Conservation (phyloP, 2,888 invertebrate genomes). For the Halictus ligatus region DNA sequence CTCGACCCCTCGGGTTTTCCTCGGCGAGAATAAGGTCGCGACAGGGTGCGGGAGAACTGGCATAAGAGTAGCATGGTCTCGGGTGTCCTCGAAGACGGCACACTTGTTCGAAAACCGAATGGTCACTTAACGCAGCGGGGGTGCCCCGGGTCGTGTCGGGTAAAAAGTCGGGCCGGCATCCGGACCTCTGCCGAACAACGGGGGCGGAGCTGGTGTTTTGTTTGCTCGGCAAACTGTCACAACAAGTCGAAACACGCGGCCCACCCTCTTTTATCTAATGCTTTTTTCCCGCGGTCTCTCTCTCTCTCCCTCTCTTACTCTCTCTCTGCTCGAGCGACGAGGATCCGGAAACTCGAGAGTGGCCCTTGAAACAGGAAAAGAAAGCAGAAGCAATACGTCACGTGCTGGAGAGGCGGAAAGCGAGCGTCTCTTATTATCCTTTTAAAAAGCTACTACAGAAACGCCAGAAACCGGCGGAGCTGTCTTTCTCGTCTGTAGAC, state of each 20-base stretch:
- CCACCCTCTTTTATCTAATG: conserved; percentile 55
- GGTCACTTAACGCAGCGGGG: conserved; percentile 72
- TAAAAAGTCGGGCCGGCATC: conserved; percentile 65
- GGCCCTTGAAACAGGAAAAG: conserved; percentile 19
- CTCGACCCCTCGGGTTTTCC: background rate
- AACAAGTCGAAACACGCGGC: conserved; percentile 76
- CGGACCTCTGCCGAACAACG: conserved; percentile 42
- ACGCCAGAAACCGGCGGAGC: background rate
- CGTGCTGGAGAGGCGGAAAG: conserved; percentile 7
- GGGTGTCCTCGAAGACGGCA: conserved; percentile 54
- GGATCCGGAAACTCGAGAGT: conserved; percentile 70
- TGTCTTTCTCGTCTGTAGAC: background rate
- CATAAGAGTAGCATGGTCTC: conserved; percentile 37
- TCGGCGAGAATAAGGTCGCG: conserved; percentile 20
- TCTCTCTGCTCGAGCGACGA: conserved; percentile 33
- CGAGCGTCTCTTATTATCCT: conserved; percentile 1
- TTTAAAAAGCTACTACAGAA: background rate
- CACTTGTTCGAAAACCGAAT: conserved; percentile 66
- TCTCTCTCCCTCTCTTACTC: background rate
- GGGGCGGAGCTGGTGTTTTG: conserved; percentile 71
- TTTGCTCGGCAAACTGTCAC: conserved; percentile 81
- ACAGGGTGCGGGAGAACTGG: conserved; percentile 36
- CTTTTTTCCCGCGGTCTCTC: conserved; percentile 31
- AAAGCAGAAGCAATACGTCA: conserved; percentile 29
- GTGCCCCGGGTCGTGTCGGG: conserved; percentile 45